Percentiles rank a stretch among this genome's conserved stretches.
These are phyloP conservation scores for Colletes latitarsis DNA, from an alignment of 1,140 invertebrate species.

Conservation along the genomic window DNA sequence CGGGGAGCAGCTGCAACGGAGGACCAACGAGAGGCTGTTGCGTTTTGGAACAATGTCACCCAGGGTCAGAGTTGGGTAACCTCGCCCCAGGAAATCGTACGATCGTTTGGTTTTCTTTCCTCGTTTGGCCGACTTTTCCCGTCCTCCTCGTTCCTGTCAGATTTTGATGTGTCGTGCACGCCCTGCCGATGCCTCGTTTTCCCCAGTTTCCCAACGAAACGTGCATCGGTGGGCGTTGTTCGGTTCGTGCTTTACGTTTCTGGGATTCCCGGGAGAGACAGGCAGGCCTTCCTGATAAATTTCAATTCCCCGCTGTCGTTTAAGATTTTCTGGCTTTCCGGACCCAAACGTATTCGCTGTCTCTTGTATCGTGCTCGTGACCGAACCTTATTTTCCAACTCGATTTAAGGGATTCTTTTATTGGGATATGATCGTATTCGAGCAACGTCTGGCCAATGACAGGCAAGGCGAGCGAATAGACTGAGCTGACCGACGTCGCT, in stretches of 20 bases:
- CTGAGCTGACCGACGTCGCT: no score
- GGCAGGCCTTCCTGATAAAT: conserved; percentile 31
- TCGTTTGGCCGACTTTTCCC: background rate
- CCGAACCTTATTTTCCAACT: background rate
- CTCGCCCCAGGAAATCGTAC: conserved; percentile 58
- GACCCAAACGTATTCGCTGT: background rate
- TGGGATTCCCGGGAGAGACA: conserved; percentile 23
- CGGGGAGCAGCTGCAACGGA: conserved; percentile 50
- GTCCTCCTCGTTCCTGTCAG: conserved; percentile 25
- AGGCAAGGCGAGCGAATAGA: no score
- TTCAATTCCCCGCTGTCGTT: conserved; percentile 34
- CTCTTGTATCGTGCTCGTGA: no score
- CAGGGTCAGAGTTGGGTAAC: conserved; percentile 40
- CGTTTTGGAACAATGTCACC: conserved; percentile 62
- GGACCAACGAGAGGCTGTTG: conserved; percentile 43
- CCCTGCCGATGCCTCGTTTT: conserved; percentile 39
- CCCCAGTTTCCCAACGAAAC: conserved; percentile 49
- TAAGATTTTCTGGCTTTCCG: conserved; percentile 1
- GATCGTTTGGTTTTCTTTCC: conserved; percentile 46
- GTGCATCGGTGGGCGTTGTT: conserved; percentile 55
- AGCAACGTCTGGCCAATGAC: no score
- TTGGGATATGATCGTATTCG: background rate
- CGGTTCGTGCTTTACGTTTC: conserved; percentile 24
- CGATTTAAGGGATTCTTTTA: background rate
- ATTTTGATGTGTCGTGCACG: conserved; percentile 37